Conservation (phyloP, 2,888 invertebrate genomes). For the Hyposoter dolosus region DNA sequence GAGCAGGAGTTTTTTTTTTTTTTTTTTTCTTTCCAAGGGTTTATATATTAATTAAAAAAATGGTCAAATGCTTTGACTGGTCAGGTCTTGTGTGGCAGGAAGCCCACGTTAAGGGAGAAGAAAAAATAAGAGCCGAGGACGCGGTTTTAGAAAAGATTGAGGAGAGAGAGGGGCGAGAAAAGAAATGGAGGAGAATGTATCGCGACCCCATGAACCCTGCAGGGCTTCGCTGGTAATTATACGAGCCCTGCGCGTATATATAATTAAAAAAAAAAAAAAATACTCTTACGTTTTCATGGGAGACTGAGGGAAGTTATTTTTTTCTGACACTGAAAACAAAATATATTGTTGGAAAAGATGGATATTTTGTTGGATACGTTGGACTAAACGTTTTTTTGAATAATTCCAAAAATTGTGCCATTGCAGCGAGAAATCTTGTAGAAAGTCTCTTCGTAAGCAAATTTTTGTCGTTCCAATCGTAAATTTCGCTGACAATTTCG, state of each 20-base stretch:
- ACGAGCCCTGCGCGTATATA: conserved; percentile 17
- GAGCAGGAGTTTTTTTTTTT: conserved; percentile 23
- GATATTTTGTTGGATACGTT: no score
- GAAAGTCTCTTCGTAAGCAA: no score
- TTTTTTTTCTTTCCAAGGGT: no score
- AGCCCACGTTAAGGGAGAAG: background rate
- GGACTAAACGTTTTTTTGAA: no score
- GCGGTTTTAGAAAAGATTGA: background rate
- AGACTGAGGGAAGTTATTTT: conserved; percentile 1
- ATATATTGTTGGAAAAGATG: no score
- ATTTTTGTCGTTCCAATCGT: no score
- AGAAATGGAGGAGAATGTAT: conserved; percentile 19
- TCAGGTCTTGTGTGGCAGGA: background rate
- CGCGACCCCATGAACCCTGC: conserved; percentile 49
- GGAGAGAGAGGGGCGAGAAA: background rate
- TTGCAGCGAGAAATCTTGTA: no score
- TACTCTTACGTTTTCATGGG: background rate
- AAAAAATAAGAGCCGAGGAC: background rate
- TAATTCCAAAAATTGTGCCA: no score
- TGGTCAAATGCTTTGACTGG: conserved; percentile 15
- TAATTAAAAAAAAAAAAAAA: conserved; percentile 29
- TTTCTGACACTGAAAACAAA: no score
- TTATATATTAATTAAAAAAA: conserved; percentile 46
- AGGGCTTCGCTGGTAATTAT: conserved; percentile 52
- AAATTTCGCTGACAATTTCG: no score